Evolutionary conservation across 2,113 vertebrate genomes (phyloP).

Genomic region (Rostratula benghalensis): DNA sequence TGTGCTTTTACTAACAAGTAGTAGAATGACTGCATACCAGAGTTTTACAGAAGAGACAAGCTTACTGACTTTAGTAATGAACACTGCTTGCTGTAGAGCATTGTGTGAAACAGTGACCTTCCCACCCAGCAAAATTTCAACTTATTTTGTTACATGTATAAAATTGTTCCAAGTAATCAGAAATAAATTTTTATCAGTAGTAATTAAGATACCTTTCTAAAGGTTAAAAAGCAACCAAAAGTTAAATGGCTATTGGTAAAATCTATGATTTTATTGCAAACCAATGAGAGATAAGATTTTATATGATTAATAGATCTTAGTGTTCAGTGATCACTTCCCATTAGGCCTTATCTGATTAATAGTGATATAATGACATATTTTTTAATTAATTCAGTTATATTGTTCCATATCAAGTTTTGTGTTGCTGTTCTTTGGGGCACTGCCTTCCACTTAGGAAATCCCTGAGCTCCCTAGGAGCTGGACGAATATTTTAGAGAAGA

Average conservation of each 20-base stretch:
- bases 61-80: not conserved
- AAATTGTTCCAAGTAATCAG: not conserved
- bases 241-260: not conserved
- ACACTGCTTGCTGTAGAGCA: not conserved
- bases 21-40: not conserved
- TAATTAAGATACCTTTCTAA: not conserved
- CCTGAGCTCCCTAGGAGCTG: not conserved
- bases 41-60: constrained; percentile 10
- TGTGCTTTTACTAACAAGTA: not conserved
- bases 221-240: not conserved
- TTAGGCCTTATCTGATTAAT: not conserved
- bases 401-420: not conserved
- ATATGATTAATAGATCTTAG: not conserved
- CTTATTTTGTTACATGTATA: not conserved
- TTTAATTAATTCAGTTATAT: not conserved
- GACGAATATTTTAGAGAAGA: not conserved
- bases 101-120: not conserved
- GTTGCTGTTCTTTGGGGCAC: not conserved
- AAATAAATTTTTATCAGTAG: not conserved
- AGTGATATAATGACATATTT: not conserved
- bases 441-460: not conserved
- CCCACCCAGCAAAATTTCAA: not conserved
- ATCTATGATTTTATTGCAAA: not conserved
- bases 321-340: not conserved
- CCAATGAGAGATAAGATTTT: not conserved